These are phyloP conservation scores for Tragulus kanchil DNA, from an alignment of 2,113 vertebrate genomes.

Conservation along the genomic window DNA sequence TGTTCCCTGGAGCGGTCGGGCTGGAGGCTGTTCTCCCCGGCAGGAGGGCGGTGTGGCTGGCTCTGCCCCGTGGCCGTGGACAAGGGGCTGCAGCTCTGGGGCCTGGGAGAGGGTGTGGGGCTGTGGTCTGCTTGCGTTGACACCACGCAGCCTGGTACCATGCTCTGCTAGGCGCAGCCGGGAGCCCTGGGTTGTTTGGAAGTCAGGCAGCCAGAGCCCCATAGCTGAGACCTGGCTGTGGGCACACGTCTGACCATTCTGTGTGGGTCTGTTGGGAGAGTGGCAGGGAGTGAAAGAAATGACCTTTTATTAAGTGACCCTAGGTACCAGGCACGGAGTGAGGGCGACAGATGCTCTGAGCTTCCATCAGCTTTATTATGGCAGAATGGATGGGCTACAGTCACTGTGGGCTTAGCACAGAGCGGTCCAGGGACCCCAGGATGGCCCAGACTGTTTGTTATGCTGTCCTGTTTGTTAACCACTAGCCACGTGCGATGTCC, in stretches of 20 bases:
- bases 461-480: rapidly evolving
- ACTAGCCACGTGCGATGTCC: rapidly evolving
- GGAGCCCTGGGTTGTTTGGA: not conserved
- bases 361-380: rapidly evolving
- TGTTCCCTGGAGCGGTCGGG: not conserved
- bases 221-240: not conserved
- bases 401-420: not conserved
- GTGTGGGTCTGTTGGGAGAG: not conserved
- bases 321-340: not conserved
- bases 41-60: not conserved
- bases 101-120: not conserved
- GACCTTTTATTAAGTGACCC: not conserved
- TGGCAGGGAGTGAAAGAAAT: not conserved
- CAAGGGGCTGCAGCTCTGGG: not conserved
- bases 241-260: not conserved
- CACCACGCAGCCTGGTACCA: not conserved
- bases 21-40: not conserved
- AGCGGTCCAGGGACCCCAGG: not conserved
- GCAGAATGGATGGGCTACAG: no score
- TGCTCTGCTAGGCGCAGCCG: not conserved
- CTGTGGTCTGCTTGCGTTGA: not conserved
- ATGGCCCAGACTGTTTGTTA: no score
- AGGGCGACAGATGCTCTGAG: not conserved
- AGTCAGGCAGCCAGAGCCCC: not conserved
- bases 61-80: not conserved